Evolutionary conservation across 2,797 vertebrate species (phyloP), one percentile per base, ranked within the genome.

Genomic region (Spheniscus humboldti): DNA sequence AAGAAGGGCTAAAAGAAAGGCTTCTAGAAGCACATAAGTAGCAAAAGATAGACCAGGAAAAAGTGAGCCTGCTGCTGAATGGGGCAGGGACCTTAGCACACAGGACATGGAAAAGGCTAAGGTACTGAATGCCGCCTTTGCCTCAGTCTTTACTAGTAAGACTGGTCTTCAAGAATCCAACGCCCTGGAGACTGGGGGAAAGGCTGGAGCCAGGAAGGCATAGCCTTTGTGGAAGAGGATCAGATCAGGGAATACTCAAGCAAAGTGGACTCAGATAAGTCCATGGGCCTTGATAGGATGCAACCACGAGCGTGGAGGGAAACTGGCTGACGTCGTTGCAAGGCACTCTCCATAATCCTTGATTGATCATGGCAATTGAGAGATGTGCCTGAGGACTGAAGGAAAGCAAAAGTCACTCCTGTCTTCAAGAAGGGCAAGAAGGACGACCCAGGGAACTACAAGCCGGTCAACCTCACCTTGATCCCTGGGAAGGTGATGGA

Each of bases 261-360:
- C 57, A 3, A 2, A 63, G 17, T 11, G 7, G 5, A 55, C 3
- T 22, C 27, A 4, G 0, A 1, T 7, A 57, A 57, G 16, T 23
- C 28, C 12, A 4, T 13, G 11, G 18, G 9, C 22, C 37, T 48
- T 60, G 10, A 31, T 37, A 5, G 11, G 18, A 12, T 33, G 11
- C 14, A 86, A 20, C 52, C 43, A 72, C 0, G 0, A 87, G 25
- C 0, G 0, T 10, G 33, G 59, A 59, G 10, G 11, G 16, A 79
- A 56, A 28, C 0, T 3, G 28, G 4, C 28, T 59, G 35, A 41
- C 68, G 25, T 19, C n/a, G 39, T 16, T 59, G 14, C 5, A 6
- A 68, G 4, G 22, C 45, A 53, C 9, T 18, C 6, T 13, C 18
- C 59, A 31, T 56, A 68, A 59, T 18, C 23, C 14, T 17, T 33